Percentiles rank a stretch among this genome's conserved stretches.
Evolutionary conservation across 2,113 vertebrate genomes (phyloP).

Genomic region (Calcarius ornatus): DNA sequence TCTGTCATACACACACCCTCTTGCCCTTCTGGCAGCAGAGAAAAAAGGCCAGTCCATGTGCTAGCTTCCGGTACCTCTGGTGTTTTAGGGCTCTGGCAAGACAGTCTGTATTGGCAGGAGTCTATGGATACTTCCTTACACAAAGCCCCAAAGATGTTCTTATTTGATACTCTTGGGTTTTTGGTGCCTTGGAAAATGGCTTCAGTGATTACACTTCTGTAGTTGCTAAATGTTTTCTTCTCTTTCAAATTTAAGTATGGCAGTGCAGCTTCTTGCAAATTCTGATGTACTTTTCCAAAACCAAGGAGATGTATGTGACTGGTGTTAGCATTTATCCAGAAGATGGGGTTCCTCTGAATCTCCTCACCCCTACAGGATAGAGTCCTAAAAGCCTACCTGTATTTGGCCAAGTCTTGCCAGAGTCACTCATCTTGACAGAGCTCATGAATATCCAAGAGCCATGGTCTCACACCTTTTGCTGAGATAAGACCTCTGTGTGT

Average conservation of each 20-base stretch:
- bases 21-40: neutral
- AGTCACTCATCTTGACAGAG: neutral
- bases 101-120: neutral
- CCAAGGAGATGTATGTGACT: neutral
- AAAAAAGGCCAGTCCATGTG: fast-evolving
- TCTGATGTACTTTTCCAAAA: neutral
- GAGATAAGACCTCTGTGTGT: neutral
- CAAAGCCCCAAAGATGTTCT: neutral
- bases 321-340: neutral
- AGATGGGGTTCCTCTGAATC: neutral
- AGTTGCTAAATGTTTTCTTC: neutral
- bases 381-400: neutral
- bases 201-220: neutral
- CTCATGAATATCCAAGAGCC: neutral
- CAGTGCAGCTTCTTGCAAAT: neutral
- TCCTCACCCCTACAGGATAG: neutral
- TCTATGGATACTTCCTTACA: neutral
- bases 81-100: neutral
- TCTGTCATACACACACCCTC: neutral
- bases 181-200: neutral
- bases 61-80: fast-evolving
- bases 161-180: neutral
- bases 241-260: neutral
- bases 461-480: neutral
- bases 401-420: neutral